phyloP scores from a whole-genome alignment of 2,888 invertebrate genomes.

The Petrolisthes cinctipes region DNA sequence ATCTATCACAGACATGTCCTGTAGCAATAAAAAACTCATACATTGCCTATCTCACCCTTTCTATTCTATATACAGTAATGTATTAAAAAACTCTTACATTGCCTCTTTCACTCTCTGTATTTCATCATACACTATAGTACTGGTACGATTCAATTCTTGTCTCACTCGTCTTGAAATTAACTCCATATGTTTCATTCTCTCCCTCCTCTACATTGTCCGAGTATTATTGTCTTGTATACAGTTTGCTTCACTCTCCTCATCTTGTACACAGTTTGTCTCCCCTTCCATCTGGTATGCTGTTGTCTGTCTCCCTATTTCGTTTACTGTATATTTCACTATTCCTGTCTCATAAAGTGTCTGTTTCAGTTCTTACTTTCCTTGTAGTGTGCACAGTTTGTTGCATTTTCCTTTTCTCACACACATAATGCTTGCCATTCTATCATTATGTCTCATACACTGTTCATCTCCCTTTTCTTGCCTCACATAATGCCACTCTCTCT shows the following conservation, averaged over 20 bases:
- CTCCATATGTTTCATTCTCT: too few species aligned
- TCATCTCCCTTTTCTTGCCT: too few species aligned
- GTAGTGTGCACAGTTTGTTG: background rate
- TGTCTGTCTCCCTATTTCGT: background rate
- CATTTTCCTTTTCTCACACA: background rate
- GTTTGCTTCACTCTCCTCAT: background rate
- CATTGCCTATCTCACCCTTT: background rate
- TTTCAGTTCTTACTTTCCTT: background rate
- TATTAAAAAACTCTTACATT: background rate
- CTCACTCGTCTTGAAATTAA: too few species aligned
- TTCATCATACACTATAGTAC: too few species aligned
- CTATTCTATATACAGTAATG: background rate
- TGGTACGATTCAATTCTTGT: too few species aligned
- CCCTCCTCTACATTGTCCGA: background rate
- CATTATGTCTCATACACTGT: too few species aligned
- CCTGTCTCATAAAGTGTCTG: background rate
- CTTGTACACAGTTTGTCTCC: background rate
- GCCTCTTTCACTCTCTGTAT: too few species aligned
- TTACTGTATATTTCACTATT: background rate
- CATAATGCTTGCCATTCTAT: background rate
- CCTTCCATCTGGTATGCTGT: background rate
- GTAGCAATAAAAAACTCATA: conserved; percentile 1
- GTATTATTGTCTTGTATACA: background rate
- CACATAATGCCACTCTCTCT: too few species aligned
- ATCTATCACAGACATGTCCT: conserved; percentile 34